Evolutionary conservation across 2,888 invertebrate species (phyloP), one percentile per base, ranked within the genome.

Genomic region (Eupeodes latifasciatus): DNA sequence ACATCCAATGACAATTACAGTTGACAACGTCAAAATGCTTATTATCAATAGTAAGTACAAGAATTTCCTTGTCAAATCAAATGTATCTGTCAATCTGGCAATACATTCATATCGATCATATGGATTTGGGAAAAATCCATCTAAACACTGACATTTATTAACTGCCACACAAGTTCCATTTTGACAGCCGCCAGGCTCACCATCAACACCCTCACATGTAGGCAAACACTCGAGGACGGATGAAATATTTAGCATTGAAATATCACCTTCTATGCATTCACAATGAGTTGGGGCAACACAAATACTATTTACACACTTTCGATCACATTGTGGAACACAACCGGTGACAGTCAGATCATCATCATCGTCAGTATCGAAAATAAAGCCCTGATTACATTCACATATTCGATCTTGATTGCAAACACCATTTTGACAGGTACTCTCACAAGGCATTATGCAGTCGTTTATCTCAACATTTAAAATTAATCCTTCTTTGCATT

Each of bases 281-380:
- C 95, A 95, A 1, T 90, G 91, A 47, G 94, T 92, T 0, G 94
- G 94, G 0, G 91, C 91, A n/a, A 91, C 91, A 36, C 93, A 93
- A 49, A 89, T 90, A 77, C 93, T 93, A 49, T 92, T 92, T 1
- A 91, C 27, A 69, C 93, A 93, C 34, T 91, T 77, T 5, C 89
- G 90, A 4, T 83, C 85, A 77, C 93, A 93, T 4, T 91, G 91
- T 5, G 93, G 92, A 57, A 92, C 90, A 59, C 93, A 93, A 27
- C 92, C 92, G 57, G 90, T 91, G 5, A 88, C 85, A 27, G 27
- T 27, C 3, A 27, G 27, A 27, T 27, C 27, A 27, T 27, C 27
- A 27, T 27, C 27, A 27, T 27, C 27, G 27, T 27, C 27, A 27
- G 92, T 90, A 12, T 92, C 47, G 0, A 91, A 89, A 72, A 92